Evolutionary conservation across 2,113 vertebrate genomes (phyloP).

Genomic region (Tor tambroides): DNA sequence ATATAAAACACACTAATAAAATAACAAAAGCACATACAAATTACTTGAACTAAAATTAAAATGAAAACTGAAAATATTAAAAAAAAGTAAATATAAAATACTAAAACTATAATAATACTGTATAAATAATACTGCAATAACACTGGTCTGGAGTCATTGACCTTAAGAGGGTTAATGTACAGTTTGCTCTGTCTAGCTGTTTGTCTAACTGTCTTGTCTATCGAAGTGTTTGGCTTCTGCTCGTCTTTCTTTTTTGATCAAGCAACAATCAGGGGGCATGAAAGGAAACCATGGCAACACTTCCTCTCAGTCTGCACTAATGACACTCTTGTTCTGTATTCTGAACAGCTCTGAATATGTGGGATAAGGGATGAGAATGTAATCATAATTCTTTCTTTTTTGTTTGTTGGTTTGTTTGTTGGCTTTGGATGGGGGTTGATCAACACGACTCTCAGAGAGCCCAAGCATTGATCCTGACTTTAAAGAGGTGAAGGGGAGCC

Average conservation of each 20-base stretch:
- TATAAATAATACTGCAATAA: not conserved
- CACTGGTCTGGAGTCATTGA: not conserved
- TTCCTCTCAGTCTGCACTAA: constrained; percentile 37
- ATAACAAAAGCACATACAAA: not conserved
- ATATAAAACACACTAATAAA: not conserved
- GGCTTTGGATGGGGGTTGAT: constrained; percentile 2
- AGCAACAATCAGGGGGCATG: constrained; percentile 44
- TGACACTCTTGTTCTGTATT: constrained; percentile 49
- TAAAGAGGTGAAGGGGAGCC: constrained; percentile 43
- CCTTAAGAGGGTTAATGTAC: not conserved
- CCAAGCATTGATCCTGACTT: constrained; percentile 34
- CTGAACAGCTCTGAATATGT: constrained; percentile 39
- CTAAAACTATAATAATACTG: not conserved
- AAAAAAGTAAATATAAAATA: not conserved
- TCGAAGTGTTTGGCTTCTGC: constrained; percentile 15
- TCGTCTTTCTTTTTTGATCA: constrained; percentile 44
- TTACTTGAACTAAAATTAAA: not conserved
- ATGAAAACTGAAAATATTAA: not conserved
- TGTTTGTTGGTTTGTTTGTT: not conserved
- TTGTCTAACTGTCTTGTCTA: constrained; percentile 13
- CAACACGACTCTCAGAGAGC: constrained; percentile 26
- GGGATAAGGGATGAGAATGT: constrained; percentile 48
- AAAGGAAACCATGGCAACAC: constrained; percentile 65
- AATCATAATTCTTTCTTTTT: constrained; percentile 33
- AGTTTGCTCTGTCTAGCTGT: not conserved